Evolutionary conservation across 2,888 invertebrate species (phyloP).

Genomic region (Lepidochrysops patricia): DNA sequence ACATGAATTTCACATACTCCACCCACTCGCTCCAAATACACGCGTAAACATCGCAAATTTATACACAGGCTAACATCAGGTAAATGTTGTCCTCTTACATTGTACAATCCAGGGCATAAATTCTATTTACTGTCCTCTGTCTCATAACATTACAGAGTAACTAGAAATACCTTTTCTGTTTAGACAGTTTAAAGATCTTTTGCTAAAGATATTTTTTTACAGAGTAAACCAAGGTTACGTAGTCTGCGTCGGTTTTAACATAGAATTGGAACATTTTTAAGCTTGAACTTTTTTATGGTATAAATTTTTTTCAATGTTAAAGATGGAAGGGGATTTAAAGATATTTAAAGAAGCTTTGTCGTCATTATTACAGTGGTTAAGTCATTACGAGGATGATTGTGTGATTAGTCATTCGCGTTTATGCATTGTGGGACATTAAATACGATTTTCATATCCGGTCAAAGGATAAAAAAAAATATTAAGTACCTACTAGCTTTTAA

Average conservation of each 20-base stretch:
- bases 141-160: not conserved
- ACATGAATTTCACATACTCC: conserved; percentile 7
- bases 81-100: not conserved
- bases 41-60: conserved; percentile 33
- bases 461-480: not conserved
- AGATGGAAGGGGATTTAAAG: not conserved
- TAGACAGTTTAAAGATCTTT: too few species aligned
- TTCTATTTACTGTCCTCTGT: not conserved
- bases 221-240: too few species aligned
- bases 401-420: not conserved
- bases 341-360: not conserved
- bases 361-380: too few species aligned
- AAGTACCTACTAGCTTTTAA: too few species aligned
- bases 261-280: too few species aligned
- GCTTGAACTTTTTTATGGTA: not conserved
- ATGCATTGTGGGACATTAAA: not conserved
- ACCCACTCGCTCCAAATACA: conserved; percentile 33
- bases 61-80: conserved; percentile 19
- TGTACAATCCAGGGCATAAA: not conserved
- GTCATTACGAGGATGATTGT: not conserved
- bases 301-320: not conserved
- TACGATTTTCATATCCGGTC: not conserved
- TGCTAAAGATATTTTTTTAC: too few species aligned
- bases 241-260: too few species aligned
- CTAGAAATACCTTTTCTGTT: not conserved